Evolutionary conservation across 2,113 vertebrate genomes (phyloP).

Genomic region (Sturnus vulgaris): DNA sequence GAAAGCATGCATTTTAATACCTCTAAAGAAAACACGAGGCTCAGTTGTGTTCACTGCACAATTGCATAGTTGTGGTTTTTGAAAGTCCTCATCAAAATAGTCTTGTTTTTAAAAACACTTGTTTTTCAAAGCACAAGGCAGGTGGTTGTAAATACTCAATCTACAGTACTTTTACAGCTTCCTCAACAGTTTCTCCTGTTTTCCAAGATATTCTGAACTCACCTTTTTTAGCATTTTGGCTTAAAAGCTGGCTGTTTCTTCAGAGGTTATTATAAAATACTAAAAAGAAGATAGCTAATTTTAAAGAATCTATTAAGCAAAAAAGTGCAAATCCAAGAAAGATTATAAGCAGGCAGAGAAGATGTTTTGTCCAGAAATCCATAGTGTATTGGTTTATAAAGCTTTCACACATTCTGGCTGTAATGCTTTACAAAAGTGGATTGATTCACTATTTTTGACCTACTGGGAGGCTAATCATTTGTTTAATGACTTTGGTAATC

Average conservation of each 20-base stretch:
- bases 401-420: background rate
- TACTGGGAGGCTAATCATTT: constrained; percentile 8
- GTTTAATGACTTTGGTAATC: constrained; percentile 29
- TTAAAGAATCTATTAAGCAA: background rate
- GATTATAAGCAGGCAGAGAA: background rate
- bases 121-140: background rate
- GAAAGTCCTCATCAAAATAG: background rate
- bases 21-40: background rate
- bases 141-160: background rate
- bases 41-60: background rate
- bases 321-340: constrained; percentile 5
- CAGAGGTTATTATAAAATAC: background rate
- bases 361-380: background rate
- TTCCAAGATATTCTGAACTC: background rate
- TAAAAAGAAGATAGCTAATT: background rate
- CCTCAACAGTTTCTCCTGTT: background rate
- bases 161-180: background rate
- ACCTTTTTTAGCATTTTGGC: background rate
- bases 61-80: background rate
- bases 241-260: background rate
- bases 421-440: constrained; percentile 3
- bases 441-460: constrained; percentile 35
- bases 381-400: background rate
- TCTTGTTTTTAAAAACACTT: background rate
- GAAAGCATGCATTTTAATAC: background rate